phyloP scores from a whole-genome alignment of 2,113 vertebrate species.

The Cromileptes altivelis region DNA sequence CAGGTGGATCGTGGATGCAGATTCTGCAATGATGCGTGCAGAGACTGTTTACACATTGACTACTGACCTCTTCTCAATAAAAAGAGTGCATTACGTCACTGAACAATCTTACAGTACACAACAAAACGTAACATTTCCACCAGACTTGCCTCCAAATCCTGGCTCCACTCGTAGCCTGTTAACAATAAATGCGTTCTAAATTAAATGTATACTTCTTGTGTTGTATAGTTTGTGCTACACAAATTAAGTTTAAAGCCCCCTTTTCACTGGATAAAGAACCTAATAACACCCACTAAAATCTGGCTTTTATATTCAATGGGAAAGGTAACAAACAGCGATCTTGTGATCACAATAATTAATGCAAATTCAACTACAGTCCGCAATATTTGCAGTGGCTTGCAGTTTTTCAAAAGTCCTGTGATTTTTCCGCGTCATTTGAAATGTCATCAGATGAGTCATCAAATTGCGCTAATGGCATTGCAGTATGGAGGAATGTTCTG shows the following conservation, averaged over 20 bases:
- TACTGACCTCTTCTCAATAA: neutral
- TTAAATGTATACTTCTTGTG: neutral
- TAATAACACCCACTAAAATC: too few relatives aligned
- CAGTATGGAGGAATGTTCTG: too few relatives aligned
- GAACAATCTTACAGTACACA: neutral
- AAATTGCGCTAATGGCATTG: too few relatives aligned
- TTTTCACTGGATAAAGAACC: too few relatives aligned
- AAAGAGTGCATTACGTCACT: neutral
- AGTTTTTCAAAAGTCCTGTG: too few relatives aligned
- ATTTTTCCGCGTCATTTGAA: too few relatives aligned
- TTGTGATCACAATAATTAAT: too few relatives aligned
- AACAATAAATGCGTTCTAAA: neutral
- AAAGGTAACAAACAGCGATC: too few relatives aligned
- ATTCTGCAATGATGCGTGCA: conserved; percentile 11
- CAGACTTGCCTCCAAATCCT: neutral
- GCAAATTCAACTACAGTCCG: too few relatives aligned
- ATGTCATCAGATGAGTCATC: too few relatives aligned
- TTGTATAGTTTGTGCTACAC: neutral
- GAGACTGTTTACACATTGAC: conserved; percentile 18
- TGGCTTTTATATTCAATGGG: too few relatives aligned
- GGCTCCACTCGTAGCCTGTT: neutral
- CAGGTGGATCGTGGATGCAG: conserved; percentile 48
- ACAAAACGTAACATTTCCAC: neutral
- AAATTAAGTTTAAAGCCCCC: neutral
- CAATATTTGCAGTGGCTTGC: too few relatives aligned